Base-by-base conservation (phyloP, 2,888 invertebrate genomes). In the Anarsia innoxiella region DNA sequence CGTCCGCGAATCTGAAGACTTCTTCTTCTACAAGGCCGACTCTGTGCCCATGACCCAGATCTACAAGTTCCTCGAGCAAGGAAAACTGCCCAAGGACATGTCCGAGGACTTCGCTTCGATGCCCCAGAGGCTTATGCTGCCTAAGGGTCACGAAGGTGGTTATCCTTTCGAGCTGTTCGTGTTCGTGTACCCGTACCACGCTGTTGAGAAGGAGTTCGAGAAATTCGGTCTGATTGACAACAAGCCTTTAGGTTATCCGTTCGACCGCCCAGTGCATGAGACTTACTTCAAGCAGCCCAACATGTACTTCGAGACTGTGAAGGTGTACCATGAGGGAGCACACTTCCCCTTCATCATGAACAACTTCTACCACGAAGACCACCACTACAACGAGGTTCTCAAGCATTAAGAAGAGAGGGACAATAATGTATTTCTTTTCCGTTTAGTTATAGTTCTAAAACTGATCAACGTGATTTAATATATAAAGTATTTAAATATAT, bases 121-220 rank as follows among this genome's bases (percentile, higher is more conserved):
- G 75, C 93, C 93, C 2, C 85, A 88, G 42, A 89, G 91, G 46
- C 75, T 92, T 33, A 73, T 93, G 57, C 67, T 94, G 40, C 93
- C 94, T 23, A 91, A 86, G 61, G 94, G 94, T 59, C 89, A 85
- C 49, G 74, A 71, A 23, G 87, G 88, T 45, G 93, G 94, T 35
- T 86, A 87, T 70, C 87, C 88, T 34, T 88, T 88, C 80, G 88
- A 89, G 50, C 56, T 92, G 42, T 90, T 88, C 70, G 87, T 90
- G 34, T 83, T 89, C 34, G 85, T 89, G 12, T 87, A 86, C 49
- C 88, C 89, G 31, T 85, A 77, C 53, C 67, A 72, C 23, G 69
- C 78, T 30, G 65, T 70, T 6, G 62, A 76, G 16, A 78, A 83
- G 31, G 61, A 66, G 15, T 51, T 59, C 26, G 66, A 63, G 42